Conservation (phyloP, 1,140 invertebrate species). For the Caenorhabditis brenneri region DNA sequence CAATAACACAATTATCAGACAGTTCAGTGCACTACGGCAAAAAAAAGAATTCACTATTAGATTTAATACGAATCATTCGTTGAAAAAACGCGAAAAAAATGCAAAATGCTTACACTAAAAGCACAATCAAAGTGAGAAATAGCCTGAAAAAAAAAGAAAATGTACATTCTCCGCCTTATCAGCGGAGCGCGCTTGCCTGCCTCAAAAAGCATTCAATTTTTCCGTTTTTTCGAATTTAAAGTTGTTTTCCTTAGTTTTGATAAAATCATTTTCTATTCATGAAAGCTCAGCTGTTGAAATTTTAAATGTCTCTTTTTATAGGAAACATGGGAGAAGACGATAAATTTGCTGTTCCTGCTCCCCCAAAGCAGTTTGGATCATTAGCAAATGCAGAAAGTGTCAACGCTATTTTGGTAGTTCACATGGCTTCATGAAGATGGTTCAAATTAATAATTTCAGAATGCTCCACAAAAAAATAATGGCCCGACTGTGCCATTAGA, state of each 20-base stretch:
- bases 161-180: neutral
- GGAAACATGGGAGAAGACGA: slow-evolving; percentile 14
- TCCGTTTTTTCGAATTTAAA: no score
- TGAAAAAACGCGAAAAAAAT: neutral
- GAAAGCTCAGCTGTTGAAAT: no score
- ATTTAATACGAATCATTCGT: no score
- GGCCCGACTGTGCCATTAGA: slow-evolving; percentile 9
- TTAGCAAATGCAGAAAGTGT: slow-evolving; percentile 21
- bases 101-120: no score
- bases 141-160: neutral
- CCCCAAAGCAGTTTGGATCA: slow-evolving; percentile 6
- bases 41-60: no score
- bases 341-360: neutral
- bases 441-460: neutral
- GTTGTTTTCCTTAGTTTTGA: no score
- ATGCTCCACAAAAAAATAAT: neutral
- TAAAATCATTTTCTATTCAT: no score
- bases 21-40: no score
- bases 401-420: neutral
- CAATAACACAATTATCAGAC: no score
- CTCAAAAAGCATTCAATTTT: neutral
- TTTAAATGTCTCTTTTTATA: no score
- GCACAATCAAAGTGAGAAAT: neutral
- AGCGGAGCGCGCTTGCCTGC: neutral
- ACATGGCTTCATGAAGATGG: no score